A percentile compares a stretch with the other conserved stretches of the same genome.
Evolutionary conservation across 2,113 vertebrate species (phyloP).

Genomic region (Eublepharis macularius): DNA sequence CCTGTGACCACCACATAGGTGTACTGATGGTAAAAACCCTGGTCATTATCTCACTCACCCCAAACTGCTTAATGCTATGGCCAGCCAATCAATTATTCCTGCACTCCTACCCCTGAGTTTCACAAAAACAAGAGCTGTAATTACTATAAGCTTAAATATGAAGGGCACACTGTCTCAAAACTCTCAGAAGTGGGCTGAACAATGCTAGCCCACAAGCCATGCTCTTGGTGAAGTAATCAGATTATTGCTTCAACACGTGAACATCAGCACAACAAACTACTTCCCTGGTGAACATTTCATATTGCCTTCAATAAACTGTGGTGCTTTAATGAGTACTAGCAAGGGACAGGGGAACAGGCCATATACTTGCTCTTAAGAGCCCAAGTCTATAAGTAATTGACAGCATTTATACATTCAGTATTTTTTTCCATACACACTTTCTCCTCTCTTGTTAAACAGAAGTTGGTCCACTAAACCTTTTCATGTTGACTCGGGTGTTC

Average conservation of each 20-base stretch:
- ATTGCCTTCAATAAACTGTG: too few species aligned
- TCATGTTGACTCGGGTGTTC: background rate
- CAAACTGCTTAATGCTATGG: background rate
- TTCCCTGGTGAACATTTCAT: too few species aligned
- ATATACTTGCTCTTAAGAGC: background rate
- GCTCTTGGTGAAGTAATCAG: background rate
- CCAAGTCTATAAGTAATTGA: background rate
- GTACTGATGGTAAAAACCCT: too few species aligned
- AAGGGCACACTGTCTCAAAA: background rate
- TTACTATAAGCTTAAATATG: background rate
- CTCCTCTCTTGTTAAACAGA: background rate
- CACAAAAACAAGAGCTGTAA: background rate
- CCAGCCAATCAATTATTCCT: background rate
- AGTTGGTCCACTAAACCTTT: background rate
- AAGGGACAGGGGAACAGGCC: too few species aligned
- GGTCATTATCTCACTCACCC: background rate
- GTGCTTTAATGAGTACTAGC: background rate
- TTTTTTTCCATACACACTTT: background rate
- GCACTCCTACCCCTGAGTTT: background rate
- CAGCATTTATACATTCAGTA: background rate
- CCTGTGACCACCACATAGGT: background rate
- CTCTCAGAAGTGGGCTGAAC: background rate
- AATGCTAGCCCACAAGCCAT: background rate
- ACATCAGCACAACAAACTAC: background rate
- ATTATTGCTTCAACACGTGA: background rate